Evolutionary conservation across 2,888 invertebrate species (phyloP), one percentile per base, ranked within the genome.

Genomic region (Protophormia terraenovae): DNA sequence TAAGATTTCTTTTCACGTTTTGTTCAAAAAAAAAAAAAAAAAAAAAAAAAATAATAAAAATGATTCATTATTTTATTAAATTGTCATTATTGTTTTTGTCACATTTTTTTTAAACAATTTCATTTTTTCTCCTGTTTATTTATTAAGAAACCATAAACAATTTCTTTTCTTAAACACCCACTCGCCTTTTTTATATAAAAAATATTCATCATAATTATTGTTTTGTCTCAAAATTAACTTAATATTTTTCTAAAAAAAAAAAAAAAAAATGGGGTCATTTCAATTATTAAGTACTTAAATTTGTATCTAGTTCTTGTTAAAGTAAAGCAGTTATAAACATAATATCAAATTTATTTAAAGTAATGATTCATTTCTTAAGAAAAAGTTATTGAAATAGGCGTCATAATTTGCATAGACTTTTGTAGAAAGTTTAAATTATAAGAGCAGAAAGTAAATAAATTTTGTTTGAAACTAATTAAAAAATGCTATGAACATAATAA

Each of bases 201-300:
- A 3, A 12, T 2, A 5, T 38, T 38, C 2, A 12, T 12, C 12
- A 12, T 50, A 64, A 27, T 50, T 50, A 2, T 27, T 41, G 0
- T 38, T 32, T 58, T 50, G 12, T 76, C 35, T 27, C 27, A 72
- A n/a, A 72, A 69, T 73, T 60, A 53, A 69, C 41, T 83, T 62
- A 55, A 76, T 69, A 60, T 72, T 55, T 27, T 27, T 8, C 38
- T 5, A 38, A n/a, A n/a, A n/a, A n/a, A n/a, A n/a, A n/a, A 35
- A 35, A 6, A 12, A 47, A 62, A 64, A 27, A 79, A 75, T 79
- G 62, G 47, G 69, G 75, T 75, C 79, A 75, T 29, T 79, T 84
- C 41, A 71, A 75, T 58, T 73, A 62, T 62, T 32, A 55, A 80
- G 72, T 53, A 35, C 55, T 41, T 10, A 45, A 60, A 66, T 3